Evolutionary conservation across 2,797 vertebrate species (phyloP).

Genomic region (Smutsia gigantea): DNA sequence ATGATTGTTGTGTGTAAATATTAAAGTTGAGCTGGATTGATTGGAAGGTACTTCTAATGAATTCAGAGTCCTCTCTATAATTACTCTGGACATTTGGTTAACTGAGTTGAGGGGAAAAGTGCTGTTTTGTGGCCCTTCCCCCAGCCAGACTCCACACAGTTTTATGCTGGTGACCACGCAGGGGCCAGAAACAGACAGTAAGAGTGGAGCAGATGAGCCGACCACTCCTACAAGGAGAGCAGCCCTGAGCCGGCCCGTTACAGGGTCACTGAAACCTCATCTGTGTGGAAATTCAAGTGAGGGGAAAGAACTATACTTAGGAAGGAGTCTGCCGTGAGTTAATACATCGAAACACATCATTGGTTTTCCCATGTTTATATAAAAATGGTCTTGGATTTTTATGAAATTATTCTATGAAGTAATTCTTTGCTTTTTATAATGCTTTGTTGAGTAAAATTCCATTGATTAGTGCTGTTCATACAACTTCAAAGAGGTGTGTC

Average conservation of each 20-base stretch:
- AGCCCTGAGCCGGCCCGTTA: background rate
- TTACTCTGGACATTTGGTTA: background rate
- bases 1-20: background rate
- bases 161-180: background rate
- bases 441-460: background rate
- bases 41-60: background rate
- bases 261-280: background rate
- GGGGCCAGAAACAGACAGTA: background rate
- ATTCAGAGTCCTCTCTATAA: background rate
- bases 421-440: background rate
- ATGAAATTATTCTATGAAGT: slow-evolving; percentile 1
- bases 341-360: background rate
- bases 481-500: background rate
- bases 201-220: background rate
- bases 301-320: background rate
- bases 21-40: background rate
- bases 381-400: background rate
- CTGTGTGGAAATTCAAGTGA: background rate
- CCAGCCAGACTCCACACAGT: background rate
- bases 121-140: background rate
- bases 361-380: slow-evolving; percentile 2
- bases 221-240: background rate
- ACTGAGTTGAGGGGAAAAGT: background rate
- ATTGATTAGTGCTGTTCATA: background rate
- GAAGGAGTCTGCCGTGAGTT: background rate